Conservation (phyloP, 2,113 vertebrate species). For the Oreochromis tanganicae region DNA sequence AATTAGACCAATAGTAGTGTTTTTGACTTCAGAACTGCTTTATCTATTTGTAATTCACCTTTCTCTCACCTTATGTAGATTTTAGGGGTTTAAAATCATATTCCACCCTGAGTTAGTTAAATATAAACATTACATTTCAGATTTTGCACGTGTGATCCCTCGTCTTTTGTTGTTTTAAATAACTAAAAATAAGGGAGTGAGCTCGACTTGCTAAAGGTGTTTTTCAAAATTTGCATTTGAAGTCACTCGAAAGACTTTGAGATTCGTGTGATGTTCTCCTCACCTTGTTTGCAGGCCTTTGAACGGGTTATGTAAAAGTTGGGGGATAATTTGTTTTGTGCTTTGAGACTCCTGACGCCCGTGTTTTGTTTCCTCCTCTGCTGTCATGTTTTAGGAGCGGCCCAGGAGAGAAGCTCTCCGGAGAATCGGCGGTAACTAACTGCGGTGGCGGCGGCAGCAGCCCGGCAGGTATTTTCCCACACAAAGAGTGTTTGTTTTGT, state of each 20-base stretch:
- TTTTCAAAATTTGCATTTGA: neutral
- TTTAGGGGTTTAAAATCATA: neutral
- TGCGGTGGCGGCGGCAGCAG: slow-evolving; percentile 16
- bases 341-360: slow-evolving; percentile 48
- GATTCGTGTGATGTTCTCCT: neutral
- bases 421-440: slow-evolving; percentile 20
- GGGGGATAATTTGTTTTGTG: slow-evolving; percentile 26
- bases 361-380: slow-evolving; percentile 21
- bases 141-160: neutral
- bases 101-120: neutral
- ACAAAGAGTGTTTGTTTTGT: slow-evolving; percentile 58
- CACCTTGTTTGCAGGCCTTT: slow-evolving; percentile 21
- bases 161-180: neutral
- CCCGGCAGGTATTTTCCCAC: slow-evolving; percentile 61
- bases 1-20: neutral
- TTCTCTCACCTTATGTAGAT: neutral
- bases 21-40: neutral
- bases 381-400: slow-evolving; percentile 31
- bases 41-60: neutral
- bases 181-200: neutral
- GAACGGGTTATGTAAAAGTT: slow-evolving; percentile 18
- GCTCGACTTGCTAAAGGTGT: neutral
- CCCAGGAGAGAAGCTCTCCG: slow-evolving; percentile 39
- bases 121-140: neutral
- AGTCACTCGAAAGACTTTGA: neutral